Evolutionary conservation across 2,797 vertebrate genomes (phyloP), one percentile per base, ranked within the genome.

Genomic region (Pangasius macronema): DNA sequence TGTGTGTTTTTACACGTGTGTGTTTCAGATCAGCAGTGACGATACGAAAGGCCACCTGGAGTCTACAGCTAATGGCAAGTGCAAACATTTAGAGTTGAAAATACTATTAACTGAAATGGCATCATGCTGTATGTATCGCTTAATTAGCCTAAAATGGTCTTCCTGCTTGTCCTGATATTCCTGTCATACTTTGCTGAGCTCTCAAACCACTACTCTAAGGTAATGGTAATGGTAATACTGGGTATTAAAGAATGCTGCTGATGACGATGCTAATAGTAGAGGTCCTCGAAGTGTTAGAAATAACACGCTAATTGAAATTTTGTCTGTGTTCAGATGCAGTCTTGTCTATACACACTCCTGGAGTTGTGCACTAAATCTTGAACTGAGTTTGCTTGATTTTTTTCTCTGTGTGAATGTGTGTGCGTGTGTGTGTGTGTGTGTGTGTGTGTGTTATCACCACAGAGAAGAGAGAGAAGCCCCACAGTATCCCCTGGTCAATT

Each of bases 31-130:
- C 65, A 49, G 63, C 24, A 24, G 24, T 36, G 59, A 53, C 1
- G 11, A 46, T 30, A 63, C 27, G 18, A 36, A 33, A 13, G 57
- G 22, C 42, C 72, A 77, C 6, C 46, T 36, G 36, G 76, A 55
- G 77, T 86, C 24, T 27, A 30, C 75, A 20, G 75, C 76, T 22
- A n/a, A 55, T 55, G 75, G 75, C 49, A 77, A 77, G 27, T 53
- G n/a, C 49, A 39, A 49, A 10, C 3, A 13, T 51, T 8, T 30
- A 18, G 13, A 42, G 36, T 72, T 39, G 7, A 39, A 39, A 72
- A 39, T 1, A 42, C 20, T 72, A 22, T 3, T 72, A 24, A 22
- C 68, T 7, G 30, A 72, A 72, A 24, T 42, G 68, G 36, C 36
- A 18, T 76, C 13, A 51, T 16, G 27, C 11, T 73, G 13, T 7